phyloP scores from a whole-genome alignment of 2,888 invertebrate genomes.

The Lasioglossum lativentre region DNA sequence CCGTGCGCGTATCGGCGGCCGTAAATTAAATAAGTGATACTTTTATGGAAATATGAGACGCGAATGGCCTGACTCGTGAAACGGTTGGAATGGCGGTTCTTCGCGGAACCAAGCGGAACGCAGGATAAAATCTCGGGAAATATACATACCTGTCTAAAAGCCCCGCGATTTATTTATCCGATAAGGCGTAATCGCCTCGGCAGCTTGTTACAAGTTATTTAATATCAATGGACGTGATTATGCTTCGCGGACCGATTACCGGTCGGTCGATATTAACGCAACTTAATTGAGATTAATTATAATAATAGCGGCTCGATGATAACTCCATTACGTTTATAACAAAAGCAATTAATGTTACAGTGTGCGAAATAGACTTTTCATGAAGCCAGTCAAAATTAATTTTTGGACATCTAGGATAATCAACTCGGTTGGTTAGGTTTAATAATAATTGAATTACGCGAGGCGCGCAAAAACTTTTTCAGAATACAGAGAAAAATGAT shows the following conservation, averaged over 20 bases:
- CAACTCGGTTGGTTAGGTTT: too few relatives aligned
- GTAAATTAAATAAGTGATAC: conserved; percentile 41
- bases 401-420: too few relatives aligned
- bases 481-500: too few relatives aligned
- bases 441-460: too few relatives aligned
- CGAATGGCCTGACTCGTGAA: neutral
- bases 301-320: neutral
- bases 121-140: conserved; percentile 5
- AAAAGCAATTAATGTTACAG: neutral
- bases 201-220: neutral
- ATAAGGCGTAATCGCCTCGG: conserved; percentile 9
- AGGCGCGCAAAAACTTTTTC: too few relatives aligned
- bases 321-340: neutral
- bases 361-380: too few relatives aligned
- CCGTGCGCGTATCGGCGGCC: conserved; percentile 21
- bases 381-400: too few relatives aligned
- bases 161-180: conserved; percentile 34
- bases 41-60: conserved; percentile 22
- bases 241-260: neutral
- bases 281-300: neutral
- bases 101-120: conserved; percentile 8
- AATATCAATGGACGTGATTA: neutral
- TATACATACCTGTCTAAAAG: conserved; percentile 15
- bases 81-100: neutral
- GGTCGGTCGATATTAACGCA: neutral